phyloP scores from a whole-genome alignment of 2,113 vertebrate genomes.

The Arvicanthis niloticus region DNA sequence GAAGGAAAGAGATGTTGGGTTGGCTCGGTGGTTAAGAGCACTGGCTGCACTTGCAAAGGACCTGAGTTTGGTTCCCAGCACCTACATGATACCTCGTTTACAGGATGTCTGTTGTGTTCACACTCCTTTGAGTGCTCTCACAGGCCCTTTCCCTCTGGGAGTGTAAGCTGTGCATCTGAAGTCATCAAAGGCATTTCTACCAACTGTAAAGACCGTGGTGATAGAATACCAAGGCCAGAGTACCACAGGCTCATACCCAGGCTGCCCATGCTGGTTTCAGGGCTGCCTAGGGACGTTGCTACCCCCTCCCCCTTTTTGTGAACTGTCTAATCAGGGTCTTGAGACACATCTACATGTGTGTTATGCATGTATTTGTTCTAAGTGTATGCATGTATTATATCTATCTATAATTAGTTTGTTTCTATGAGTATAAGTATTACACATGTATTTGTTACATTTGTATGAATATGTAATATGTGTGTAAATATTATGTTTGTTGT shows the following conservation, averaged over 20 bases:
- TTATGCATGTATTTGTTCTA: not conserved
- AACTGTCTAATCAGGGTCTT: no score
- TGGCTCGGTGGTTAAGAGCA: not conserved
- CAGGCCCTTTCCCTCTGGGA: not conserved
- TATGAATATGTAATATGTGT: not conserved
- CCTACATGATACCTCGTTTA: no score
- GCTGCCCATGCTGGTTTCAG: not conserved
- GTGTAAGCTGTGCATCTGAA: not conserved
- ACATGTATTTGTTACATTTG: no score
- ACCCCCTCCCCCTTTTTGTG: no score
- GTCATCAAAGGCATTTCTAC: not conserved
- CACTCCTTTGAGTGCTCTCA: no score
- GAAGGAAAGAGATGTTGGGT: accelerated
- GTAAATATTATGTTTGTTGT: not conserved
- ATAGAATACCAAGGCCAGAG: not conserved
- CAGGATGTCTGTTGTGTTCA: not conserved
- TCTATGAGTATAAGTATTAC: not conserved
- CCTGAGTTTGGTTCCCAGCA: no score
- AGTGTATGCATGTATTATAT: not conserved
- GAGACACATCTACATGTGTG: not conserved
- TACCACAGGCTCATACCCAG: accelerated
- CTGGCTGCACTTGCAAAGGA: no score
- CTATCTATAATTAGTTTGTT: not conserved
- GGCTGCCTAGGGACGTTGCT: no score
- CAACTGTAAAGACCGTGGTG: not conserved